Evolutionary conservation across 35 echinoderm and acorn worm genomes (phyloP).

Genomic region (Apostichopus californicus): DNA sequence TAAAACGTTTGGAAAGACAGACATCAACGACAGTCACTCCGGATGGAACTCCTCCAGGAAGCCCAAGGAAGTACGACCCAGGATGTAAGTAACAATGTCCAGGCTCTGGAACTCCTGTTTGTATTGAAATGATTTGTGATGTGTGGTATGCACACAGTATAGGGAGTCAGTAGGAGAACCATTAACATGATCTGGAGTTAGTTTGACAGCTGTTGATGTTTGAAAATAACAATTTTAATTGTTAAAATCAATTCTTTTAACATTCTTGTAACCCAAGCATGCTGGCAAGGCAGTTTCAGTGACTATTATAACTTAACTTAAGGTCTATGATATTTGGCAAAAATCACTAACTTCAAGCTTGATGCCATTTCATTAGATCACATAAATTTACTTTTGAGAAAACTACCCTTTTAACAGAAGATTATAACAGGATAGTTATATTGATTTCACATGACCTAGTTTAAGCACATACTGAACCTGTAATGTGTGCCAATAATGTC

Average conservation of each 20-base stretch:
- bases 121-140: neutral
- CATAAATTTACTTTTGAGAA: neutral
- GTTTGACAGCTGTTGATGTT: too few relatives aligned
- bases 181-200: too few relatives aligned
- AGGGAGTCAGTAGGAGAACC: too few relatives aligned
- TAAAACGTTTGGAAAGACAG: constrained; percentile 38
- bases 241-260: too few relatives aligned
- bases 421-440: neutral
- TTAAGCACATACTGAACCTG: neutral
- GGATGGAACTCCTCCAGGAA: constrained; percentile 27
- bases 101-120: neutral
- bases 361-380: neutral
- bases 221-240: too few relatives aligned
- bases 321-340: too few relatives aligned
- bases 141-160: too few relatives aligned
- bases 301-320: too few relatives aligned
- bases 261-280: too few relatives aligned
- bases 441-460: neutral
- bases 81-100: neutral
- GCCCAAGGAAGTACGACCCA: constrained; percentile 33
- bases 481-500: neutral
- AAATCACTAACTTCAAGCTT: neutral
- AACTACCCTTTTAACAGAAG: neutral
- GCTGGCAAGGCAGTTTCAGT: too few relatives aligned
- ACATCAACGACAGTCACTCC: constrained; percentile 30